Conservation (phyloP, 2,113 vertebrate species). For the Pelusios castaneus region DNA sequence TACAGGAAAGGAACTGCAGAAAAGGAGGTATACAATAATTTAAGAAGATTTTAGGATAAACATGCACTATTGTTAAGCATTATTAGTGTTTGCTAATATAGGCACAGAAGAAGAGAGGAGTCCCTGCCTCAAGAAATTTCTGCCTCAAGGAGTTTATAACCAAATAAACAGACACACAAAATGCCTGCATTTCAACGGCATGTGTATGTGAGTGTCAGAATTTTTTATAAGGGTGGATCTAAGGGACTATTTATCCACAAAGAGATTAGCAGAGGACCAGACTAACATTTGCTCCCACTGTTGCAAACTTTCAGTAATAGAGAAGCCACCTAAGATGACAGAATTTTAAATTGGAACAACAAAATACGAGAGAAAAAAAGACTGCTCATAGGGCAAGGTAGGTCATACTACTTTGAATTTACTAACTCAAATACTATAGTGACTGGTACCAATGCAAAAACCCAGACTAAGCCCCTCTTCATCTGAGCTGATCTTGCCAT, state of each 20-base stretch:
- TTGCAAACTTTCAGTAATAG: neutral
- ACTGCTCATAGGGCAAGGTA: too few species aligned
- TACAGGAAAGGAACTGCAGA: neutral
- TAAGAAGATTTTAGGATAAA: neutral
- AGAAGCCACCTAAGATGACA: neutral
- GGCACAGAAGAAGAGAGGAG: neutral
- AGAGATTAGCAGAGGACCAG: neutral
- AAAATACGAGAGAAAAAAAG: neutral
- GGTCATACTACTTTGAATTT: too few species aligned
- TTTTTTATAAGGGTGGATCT: neutral
- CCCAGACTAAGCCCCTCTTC: too few species aligned
- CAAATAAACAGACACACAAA: neutral
- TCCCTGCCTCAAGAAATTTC: neutral
- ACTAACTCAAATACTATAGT: too few species aligned
- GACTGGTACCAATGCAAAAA: too few species aligned
- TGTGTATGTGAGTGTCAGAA: neutral
- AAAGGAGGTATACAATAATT: neutral
- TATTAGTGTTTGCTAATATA: neutral
- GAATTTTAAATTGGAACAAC: neutral
- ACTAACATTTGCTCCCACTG: neutral
- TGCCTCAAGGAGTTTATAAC: neutral
- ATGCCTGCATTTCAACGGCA: neutral
- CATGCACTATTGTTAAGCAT: neutral
- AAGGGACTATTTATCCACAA: neutral
- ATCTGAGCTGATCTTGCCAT: too few species aligned